Base-by-base conservation (phyloP, 2,888 invertebrate genomes). In the Eristalis tenax region DNA sequence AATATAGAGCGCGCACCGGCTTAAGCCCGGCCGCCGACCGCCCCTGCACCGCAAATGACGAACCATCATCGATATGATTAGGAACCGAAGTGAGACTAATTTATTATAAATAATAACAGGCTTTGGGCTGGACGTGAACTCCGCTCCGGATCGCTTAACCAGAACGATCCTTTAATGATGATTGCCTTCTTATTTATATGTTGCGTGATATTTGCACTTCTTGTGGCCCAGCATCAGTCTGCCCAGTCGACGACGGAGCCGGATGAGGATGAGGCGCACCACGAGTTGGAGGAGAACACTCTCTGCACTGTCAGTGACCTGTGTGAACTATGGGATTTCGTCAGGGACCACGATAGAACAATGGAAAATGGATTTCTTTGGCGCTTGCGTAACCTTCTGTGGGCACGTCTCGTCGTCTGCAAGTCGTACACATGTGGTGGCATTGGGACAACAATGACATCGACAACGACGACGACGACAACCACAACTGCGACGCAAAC, bases 51-150 rank as follows among this genome's bases (percentile, higher is more conserved):
- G 68, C 71, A 78, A 83, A 87, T 87, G 87, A 87, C 87, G 87
- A 87, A 83, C 79, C 83, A 87, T 87, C 83, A 83, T 87, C 83
- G 83, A 87, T 87, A 83, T 87, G 83, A 83, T 87, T 80, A 87
- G 79, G 73, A 80, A 80, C 68, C 75, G 71, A 80, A 80, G 83
- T 80, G 87, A 76, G 70, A 79, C 76, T 87, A 87, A 87, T 87
- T 87, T 87, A 87, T 87, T 87, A 83, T 74, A 87, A 83, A 80
- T 87, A 87, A 87, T 83, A 87, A 87, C 69, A 87, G 87, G 68
- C 68, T 87, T 40, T 13, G 26, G 22, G 8, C 22, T 43, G 50
- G 75, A 28, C 69, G 50, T 73, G 18, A 69, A 50, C 50, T 56
- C 15, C 15, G 18, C 61, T 26, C 26, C 64, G 38, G 5, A 35